Evolutionary conservation across 2,888 invertebrate species (phyloP).

Genomic region (Philereme vetulata): DNA sequence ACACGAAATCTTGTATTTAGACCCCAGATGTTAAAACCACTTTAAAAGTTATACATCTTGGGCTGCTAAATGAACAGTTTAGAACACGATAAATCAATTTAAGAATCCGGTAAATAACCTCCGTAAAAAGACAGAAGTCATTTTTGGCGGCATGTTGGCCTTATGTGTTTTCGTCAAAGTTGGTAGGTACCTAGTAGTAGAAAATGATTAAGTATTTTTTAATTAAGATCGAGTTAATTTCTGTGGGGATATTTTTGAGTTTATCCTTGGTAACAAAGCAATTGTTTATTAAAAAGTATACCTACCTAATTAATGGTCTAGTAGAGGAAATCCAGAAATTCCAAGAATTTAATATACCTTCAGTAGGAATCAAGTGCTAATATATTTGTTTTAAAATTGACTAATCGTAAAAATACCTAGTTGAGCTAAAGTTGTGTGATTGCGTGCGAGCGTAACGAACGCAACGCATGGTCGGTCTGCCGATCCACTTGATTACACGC

Average conservation of each 20-base stretch:
- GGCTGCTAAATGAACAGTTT: conserved; percentile 23
- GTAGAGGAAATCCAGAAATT: too few species aligned
- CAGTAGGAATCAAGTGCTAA: neutral
- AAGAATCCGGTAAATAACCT: conserved; percentile 11
- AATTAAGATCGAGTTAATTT: too few species aligned
- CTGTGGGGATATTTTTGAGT: too few species aligned
- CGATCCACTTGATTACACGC: conserved; percentile 70
- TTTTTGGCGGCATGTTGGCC: neutral
- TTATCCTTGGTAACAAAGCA: too few species aligned
- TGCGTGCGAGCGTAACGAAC: conserved; percentile 60
- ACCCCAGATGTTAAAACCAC: conserved; percentile 13
- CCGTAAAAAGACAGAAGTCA: conserved; percentile 4
- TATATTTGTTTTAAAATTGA: neutral
- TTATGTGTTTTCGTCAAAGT: neutral
- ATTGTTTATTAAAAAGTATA: too few species aligned
- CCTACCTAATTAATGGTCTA: too few species aligned
- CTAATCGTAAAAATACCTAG: conserved; percentile 3
- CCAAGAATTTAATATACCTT: too few species aligned
- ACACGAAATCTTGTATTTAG: conserved; percentile 5
- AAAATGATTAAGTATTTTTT: too few species aligned
- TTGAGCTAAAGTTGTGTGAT: conserved; percentile 41
- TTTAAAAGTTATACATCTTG: conserved; percentile 8
- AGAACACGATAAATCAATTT: conserved; percentile 15
- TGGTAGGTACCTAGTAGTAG: neutral
- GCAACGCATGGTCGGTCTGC: conserved; percentile 64